Base-by-base conservation (phyloP, 2,113 vertebrate genomes). In the Podarcis muralis region DNA sequence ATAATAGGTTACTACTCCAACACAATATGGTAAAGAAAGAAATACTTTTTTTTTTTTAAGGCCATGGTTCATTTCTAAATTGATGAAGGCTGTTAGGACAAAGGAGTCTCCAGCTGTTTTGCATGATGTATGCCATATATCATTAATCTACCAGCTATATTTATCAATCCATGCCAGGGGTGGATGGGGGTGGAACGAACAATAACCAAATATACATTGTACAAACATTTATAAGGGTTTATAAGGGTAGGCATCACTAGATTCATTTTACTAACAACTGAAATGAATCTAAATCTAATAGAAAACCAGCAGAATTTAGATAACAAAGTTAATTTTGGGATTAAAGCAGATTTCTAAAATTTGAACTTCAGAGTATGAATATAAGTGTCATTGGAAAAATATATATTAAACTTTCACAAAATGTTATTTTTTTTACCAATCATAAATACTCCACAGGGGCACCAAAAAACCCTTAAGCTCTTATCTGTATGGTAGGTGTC, bases 11-110 rank as follows among this genome's bases (percentile, higher is more conserved):
- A 69, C 69, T 83, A 69, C 40, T 69, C 65, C 5, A 62, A 62
- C 59, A 71, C 22, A 69, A 25, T 53, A 25, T 69, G 0, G 2
- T n/a, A 83, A 25, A 65, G 8, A 8, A 20, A 84, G 5, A 20
- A 37, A 57, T 22, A 85, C 30, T 22, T n/a, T n/a, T n/a, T 22
- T 35, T 74, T 74, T 32, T 74, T 35, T 2, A 35, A 18, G 32
- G 22, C 75, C 75, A 37, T 77, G 2, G 2, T 20, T 9, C 23
- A 23, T 3, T 48, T 3, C 15, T 79, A 84, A 76, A 72, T 0
- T 0, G 4, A 23, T n/a, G 48, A 13, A 82, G 53, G 80, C 74
- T 53, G 27, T 71, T 43, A 48, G 3, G n/a, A 0, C 6, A 13
- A 69, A 71, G 69, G 6, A 66, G 22, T 37, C 0, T 15, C 7